Conservation (phyloP, 2,797 vertebrate genomes). For the Lerista edwardsae region DNA sequence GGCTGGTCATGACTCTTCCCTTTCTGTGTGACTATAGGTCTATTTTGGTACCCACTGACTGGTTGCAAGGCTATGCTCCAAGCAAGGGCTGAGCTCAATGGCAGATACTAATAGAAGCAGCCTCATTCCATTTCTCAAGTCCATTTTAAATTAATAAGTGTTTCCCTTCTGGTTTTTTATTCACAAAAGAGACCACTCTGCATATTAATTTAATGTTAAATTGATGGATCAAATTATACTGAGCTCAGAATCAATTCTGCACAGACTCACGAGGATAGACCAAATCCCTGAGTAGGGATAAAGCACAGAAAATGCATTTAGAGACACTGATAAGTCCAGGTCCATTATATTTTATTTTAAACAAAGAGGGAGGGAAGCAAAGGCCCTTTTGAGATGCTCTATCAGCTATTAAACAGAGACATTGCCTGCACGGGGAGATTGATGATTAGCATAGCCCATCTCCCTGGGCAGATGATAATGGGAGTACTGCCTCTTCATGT, state of each 20-base stretch:
- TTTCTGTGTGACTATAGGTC: background rate
- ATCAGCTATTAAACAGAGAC: constrained; percentile 98
- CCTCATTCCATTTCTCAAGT: constrained; percentile 77
- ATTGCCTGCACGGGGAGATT: constrained; percentile 86
- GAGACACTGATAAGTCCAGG: constrained; percentile 92
- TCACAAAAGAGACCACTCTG: constrained; percentile 79
- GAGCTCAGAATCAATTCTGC: constrained; percentile 89
- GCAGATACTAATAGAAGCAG: constrained; percentile 81
- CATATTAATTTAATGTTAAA: constrained; percentile 95
- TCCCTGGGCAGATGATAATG: constrained; percentile 84
- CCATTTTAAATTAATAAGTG: constrained; percentile 80
- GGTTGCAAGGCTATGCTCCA: constrained; percentile 8
- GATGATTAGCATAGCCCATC: constrained; percentile 89
- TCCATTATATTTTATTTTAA: constrained; percentile 97
- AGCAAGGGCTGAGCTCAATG: constrained; percentile 53
- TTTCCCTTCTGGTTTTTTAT: constrained; percentile 79
- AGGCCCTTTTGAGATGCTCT: constrained; percentile 89
- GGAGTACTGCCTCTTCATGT: constrained; percentile 71
- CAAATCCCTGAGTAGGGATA: constrained; percentile 79
- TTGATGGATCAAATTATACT: constrained; percentile 96
- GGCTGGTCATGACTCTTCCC: background rate
- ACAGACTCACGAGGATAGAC: constrained; percentile 79
- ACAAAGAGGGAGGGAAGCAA: constrained; percentile 88
- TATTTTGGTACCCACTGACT: constrained; percentile 27
- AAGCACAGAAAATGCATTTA: constrained; percentile 87